A percentile compares a stretch with the other conserved stretches of the same genome.
phyloP scores from a whole-genome alignment of 2,797 vertebrate genomes.

The Australoheros facetus region DNA sequence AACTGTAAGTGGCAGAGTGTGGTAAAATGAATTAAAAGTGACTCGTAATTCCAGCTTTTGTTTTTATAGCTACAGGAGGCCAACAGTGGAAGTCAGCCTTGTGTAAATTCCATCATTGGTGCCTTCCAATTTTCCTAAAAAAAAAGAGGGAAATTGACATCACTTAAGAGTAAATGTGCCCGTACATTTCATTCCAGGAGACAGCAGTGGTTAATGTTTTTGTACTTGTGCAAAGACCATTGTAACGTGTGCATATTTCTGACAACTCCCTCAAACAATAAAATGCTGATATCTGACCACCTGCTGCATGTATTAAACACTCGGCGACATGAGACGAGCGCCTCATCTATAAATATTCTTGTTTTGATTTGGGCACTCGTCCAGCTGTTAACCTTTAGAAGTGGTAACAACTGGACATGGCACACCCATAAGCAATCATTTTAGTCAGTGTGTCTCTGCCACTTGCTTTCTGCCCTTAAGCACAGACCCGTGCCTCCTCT shows the following conservation, averaged over 20 bases:
- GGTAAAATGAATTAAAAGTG: conserved; percentile 37
- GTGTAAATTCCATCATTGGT: conserved; percentile 12
- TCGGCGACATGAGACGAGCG: not conserved
- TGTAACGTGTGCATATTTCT: conserved; percentile 4
- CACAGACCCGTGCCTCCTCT: not conserved
- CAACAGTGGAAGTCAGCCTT: conserved; percentile 2
- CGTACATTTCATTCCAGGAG: conserved; percentile 17
- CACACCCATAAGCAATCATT: not conserved
- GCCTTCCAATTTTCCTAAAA: conserved; percentile 1
- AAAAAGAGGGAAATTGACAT: conserved; percentile 9
- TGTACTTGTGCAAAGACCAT: conserved; percentile 3
- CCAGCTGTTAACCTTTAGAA: not conserved
- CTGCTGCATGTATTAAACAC: conserved; percentile 38
- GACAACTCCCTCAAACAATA: conserved; percentile 23
- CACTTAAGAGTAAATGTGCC: not conserved
- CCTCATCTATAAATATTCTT: conserved; percentile 10
- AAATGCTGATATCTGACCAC: conserved; percentile 16
- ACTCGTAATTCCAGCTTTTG: conserved; percentile 31
- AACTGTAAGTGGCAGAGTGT: conserved; percentile 4
- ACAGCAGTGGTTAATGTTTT: conserved; percentile 7
- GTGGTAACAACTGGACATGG: not conserved
- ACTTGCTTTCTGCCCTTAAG: not conserved
- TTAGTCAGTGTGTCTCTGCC: not conserved
- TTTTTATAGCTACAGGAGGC: not conserved
- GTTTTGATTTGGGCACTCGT: not conserved